A percentile compares a stretch with the other conserved stretches of the same genome.
These are phyloP conservation scores for Odontamblyopus lacepedii DNA, from an alignment of 2,797 vertebrate species.

Conservation along the genomic window DNA sequence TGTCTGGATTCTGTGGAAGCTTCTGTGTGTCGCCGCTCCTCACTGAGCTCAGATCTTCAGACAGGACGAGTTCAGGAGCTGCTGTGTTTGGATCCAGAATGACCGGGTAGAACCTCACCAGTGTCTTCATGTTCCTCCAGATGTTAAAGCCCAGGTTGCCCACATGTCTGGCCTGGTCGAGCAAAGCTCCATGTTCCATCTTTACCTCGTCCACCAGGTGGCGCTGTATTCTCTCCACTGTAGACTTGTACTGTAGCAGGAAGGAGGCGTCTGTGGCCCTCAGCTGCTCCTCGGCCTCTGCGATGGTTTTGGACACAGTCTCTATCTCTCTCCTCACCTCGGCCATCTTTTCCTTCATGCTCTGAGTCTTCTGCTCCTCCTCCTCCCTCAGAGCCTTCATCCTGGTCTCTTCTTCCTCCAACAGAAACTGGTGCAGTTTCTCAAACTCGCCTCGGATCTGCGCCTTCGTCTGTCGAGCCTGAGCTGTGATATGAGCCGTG, in stretches of 20 bases:
- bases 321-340: neutral
- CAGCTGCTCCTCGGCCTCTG: conserved; percentile 17
- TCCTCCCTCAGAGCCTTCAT: conserved; percentile 17
- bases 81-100: too few species aligned
- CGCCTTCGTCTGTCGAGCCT: neutral
- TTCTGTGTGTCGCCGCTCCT: neutral
- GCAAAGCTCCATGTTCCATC: neutral
- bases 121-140: too few species aligned
- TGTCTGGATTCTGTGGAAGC: conserved; percentile 36
- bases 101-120: too few species aligned
- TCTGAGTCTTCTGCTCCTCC: conserved; percentile 10
- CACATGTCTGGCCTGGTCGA: neutral
- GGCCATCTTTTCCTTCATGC: conserved; percentile 6
- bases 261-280: neutral
- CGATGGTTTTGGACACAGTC: conserved; percentile 5
- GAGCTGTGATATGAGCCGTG: neutral
- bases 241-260: conserved; percentile 9
- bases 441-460: conserved; percentile 5
- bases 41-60: conserved; percentile 27
- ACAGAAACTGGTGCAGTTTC: conserved; percentile 4
- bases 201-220: neutral
- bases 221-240: conserved; percentile 9
- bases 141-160: too few species aligned
- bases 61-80: too few species aligned
- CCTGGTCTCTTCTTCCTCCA: conserved; percentile 12